Percentiles rank a stretch among this genome's conserved stretches.
Evolutionary conservation across 2,113 vertebrate genomes (phyloP).

Genomic region (Carassius gibelio): DNA sequence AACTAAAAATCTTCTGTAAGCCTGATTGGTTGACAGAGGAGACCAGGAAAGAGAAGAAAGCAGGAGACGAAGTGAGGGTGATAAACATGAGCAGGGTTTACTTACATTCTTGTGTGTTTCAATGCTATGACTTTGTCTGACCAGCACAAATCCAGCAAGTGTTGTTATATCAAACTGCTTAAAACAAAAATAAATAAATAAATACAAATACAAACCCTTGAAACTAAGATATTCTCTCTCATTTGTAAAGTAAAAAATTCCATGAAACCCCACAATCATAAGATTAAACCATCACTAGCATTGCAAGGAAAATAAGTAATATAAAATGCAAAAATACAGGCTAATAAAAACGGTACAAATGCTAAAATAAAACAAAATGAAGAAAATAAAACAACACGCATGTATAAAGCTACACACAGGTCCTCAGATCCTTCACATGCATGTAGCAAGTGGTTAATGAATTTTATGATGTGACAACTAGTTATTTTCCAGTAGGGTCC

Average conservation of each 20-base stretch:
- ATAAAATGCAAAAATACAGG: not conserved
- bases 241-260: not conserved
- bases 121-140: no score
- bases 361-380: not conserved
- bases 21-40: no score
- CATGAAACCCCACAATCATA: not conserved
- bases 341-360: not conserved
- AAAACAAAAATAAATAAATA: no score
- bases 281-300: not conserved
- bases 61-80: no score
- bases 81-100: no score
- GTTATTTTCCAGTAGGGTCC: not conserved
- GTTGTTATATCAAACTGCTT: not conserved
- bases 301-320: not conserved
- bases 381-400: not conserved
- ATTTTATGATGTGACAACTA: not conserved
- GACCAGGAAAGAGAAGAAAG: no score
- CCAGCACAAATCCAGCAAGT: not conserved
- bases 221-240: not conserved
- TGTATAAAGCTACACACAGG: not conserved
- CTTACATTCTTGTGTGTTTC: no score
- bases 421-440: no score
- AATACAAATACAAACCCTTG: not conserved
- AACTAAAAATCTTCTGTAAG: no score
- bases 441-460: no score